Base-by-base conservation (phyloP, 2,888 invertebrate species). In the Eremobia ochroleuca region DNA sequence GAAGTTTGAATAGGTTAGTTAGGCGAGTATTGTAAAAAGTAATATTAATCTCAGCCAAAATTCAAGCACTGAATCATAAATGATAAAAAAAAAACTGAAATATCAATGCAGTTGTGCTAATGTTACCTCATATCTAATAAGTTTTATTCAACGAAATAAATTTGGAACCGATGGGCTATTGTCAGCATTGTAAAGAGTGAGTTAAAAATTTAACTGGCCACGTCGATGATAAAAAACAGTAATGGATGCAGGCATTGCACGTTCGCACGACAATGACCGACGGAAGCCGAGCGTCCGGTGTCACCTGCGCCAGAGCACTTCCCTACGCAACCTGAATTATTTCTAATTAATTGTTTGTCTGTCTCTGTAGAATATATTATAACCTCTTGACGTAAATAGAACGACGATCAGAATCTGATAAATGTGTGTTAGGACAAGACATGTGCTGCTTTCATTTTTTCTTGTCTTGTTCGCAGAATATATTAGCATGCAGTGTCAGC, bases 221-320 rank as follows among this genome's bases (percentile, higher is more conserved):
- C 67, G 66, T 76, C 70, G 75, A 73, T 76, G 70, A 79, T 59
- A 86, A 88, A 80, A 79, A 76, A 70, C 58, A 65, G 81, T 86
- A 79, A 83, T 85, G 79, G 85, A 81, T 82, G 86, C 85, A 86
- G 82, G 82, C 90, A 83, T 59, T 71, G 83, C 89, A 88, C 92
- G 93, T 92, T 82, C 88, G 74, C 77, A 83, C 87, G 85, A 91
- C 92, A 92, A 92, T 92, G 92, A 91, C 88, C 88, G 88, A 82
- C 93, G 95, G 94, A 95, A 93, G 91, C 88, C 88, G 80, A 74
- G 82, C 90, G 87, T 90, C 92, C 92, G 92, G 92, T 89, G 83
- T 73, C 91, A 91, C 91, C 92, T 90, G 92, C 88, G 85, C 89
- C 81, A 85, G 88, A 89, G 86, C 88, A 87, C 90, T 89, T 91